Percentiles rank a stretch among this genome's conserved stretches.
Conservation (phyloP, 2,797 vertebrate species). For the Premnoplex brunnescens region DNA sequence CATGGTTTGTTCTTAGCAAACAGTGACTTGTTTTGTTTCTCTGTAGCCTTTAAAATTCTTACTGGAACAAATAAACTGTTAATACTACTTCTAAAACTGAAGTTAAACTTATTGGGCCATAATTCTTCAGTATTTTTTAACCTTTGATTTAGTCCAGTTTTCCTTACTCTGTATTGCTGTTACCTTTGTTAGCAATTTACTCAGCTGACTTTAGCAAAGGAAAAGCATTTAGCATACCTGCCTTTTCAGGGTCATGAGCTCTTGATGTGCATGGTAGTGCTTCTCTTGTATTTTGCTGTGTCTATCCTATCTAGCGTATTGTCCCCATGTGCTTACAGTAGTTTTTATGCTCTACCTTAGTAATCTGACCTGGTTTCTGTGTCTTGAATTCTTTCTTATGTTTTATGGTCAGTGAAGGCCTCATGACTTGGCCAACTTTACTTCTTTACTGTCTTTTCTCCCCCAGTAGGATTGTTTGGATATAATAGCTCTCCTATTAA, state of each 20-base stretch:
- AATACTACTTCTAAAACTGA: constrained; percentile 17
- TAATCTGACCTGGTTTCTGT: neutral
- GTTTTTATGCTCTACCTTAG: neutral
- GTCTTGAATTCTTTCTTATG: neutral
- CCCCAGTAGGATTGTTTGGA: neutral
- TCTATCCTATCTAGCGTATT: neutral
- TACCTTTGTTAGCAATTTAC: neutral
- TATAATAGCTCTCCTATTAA: neutral
- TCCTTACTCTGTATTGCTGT: neutral
- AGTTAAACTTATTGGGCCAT: neutral
- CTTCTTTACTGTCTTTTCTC: neutral
- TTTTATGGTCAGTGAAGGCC: neutral
- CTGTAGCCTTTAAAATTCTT: constrained; percentile 9
- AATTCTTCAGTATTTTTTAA: neutral
- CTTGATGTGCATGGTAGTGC: neutral
- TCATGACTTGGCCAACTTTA: neutral
- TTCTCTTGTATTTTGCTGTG: neutral
- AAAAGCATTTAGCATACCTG: neutral
- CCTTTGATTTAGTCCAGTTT: neutral
- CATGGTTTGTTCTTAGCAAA: neutral
- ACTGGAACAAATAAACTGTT: constrained; percentile 20
- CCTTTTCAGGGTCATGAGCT: neutral
- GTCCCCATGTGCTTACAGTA: neutral
- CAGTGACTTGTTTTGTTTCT: neutral
- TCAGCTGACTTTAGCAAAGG: neutral